phyloP scores from a whole-genome alignment of 2,797 vertebrate genomes.

The Poecilia velifera region DNA sequence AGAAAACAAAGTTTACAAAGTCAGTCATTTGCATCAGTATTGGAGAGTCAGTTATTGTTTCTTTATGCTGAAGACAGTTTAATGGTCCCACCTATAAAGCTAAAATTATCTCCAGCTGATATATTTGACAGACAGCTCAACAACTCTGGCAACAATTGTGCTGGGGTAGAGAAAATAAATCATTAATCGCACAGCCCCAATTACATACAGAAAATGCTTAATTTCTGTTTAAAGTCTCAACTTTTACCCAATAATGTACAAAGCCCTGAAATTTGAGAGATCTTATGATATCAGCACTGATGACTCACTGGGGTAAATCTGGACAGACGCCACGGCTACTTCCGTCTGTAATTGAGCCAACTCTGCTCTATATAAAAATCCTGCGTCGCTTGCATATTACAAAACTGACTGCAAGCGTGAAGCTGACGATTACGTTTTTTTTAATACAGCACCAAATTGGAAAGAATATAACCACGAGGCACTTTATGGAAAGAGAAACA shows the following conservation, averaged over 20 bases:
- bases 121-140: background rate
- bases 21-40: background rate
- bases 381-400: background rate
- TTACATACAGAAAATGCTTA: background rate
- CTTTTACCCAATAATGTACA: background rate
- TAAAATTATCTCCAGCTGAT: background rate
- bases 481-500: background rate
- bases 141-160: background rate
- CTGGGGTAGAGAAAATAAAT: background rate
- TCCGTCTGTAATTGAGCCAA: background rate
- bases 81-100: background rate
- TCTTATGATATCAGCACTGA: background rate
- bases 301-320: background rate
- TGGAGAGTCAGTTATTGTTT: background rate
- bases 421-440: background rate
- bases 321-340: background rate
- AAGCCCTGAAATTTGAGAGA: background rate
- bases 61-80: background rate
- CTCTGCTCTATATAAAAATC: background rate
- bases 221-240: background rate
- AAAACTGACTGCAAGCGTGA: background rate
- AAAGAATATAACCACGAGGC: background rate
- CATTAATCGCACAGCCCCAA: background rate
- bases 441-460: background rate
- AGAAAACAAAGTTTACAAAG: background rate